Evolutionary conservation across 2,797 vertebrate genomes (phyloP).

Genomic region (Chloroceryle amazona): DNA sequence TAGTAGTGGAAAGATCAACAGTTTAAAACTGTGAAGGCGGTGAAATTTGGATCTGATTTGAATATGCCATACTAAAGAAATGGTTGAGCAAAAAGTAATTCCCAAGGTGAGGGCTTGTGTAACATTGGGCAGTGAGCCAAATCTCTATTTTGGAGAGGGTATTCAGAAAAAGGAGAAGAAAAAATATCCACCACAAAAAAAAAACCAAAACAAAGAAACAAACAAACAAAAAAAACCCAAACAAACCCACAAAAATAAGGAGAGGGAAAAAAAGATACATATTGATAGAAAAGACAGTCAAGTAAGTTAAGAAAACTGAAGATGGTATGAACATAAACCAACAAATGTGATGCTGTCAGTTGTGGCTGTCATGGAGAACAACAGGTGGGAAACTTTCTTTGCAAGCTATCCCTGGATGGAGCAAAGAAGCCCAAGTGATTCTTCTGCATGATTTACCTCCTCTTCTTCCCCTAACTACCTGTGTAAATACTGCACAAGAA

Average conservation of each 20-base stretch:
- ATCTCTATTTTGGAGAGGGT: background rate
- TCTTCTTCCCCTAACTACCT: background rate
- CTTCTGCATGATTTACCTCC: background rate
- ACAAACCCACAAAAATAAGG: background rate
- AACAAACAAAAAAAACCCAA: too few relatives aligned
- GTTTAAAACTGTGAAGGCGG: slow-evolving; percentile 6
- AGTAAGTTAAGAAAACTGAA: background rate
- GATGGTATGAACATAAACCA: background rate
- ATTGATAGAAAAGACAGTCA: background rate
- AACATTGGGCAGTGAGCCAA: slow-evolving; percentile 10
- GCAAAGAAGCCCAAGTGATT: background rate
- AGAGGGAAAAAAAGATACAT: background rate
- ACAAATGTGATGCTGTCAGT: background rate
- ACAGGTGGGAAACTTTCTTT: background rate
- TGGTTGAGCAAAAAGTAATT: slow-evolving; percentile 16
- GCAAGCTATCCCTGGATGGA: background rate
- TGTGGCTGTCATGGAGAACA: background rate
- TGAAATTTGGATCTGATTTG: slow-evolving; percentile 14
- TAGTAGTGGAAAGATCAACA: slow-evolving; percentile 38
- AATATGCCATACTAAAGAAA: slow-evolving; percentile 20
- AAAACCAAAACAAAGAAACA: background rate
- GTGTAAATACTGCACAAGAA: background rate
- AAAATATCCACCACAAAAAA: background rate
- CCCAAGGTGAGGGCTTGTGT: background rate
- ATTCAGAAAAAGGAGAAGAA: background rate